A percentile compares a stretch with the other conserved stretches of the same genome.
These are phyloP conservation scores for Melikaiella ostensackeni DNA, from an alignment of 2,888 invertebrate genomes.

Conservation along the genomic window DNA sequence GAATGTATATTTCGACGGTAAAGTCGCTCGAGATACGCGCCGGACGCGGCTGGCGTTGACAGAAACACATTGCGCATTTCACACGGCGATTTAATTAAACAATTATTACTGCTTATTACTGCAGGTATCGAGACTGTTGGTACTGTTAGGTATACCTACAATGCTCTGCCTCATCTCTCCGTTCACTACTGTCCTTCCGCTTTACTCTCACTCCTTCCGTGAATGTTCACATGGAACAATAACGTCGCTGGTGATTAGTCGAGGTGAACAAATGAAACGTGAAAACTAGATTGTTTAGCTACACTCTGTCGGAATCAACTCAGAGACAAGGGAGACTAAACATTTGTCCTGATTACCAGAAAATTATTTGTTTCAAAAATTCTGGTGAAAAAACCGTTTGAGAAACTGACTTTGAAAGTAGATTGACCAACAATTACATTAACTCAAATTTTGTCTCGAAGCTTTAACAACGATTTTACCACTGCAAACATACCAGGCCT, in stretches of 20 bases:
- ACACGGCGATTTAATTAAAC: constrained; percentile 69
- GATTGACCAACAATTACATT: neutral
- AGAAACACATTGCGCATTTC: constrained; percentile 65
- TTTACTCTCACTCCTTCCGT: constrained; percentile 18
- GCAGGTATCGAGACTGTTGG: constrained; percentile 56
- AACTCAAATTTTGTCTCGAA: neutral
- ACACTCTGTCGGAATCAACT: neutral
- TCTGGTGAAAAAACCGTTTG: too few relatives aligned
- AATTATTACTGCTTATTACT: constrained; percentile 69
- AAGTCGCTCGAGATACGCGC: constrained; percentile 69
- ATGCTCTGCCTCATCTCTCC: constrained; percentile 14
- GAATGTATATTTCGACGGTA: constrained; percentile 68
- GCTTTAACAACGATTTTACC: neutral
- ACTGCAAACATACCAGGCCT: neutral
- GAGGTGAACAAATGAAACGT: constrained; percentile 4
- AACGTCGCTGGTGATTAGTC: constrained; percentile 15
- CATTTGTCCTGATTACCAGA: neutral
- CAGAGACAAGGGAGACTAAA: neutral
- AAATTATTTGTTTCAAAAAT: too few relatives aligned
- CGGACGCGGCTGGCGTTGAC: constrained; percentile 66
- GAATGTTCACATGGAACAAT: constrained; percentile 13
- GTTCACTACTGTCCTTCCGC: constrained; percentile 28
- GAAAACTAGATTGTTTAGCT: constrained; percentile 23
- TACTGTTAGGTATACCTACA: constrained; percentile 22
- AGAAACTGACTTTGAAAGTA: neutral